Conservation (phyloP, 2,888 invertebrate genomes). For the Campoletis raptor region DNA sequence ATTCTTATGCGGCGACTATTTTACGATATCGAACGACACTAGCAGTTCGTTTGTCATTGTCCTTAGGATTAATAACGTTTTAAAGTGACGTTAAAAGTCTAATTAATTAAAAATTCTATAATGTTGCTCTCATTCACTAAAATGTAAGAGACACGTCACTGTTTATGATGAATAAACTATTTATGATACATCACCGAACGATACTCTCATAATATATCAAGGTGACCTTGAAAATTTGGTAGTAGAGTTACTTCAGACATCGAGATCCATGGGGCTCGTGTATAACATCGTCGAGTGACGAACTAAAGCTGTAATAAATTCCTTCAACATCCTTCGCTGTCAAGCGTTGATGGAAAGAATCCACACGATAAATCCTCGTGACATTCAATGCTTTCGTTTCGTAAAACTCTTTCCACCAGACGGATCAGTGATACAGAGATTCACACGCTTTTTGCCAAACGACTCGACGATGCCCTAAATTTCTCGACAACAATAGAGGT, state of each 20-base stretch:
- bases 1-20: no score
- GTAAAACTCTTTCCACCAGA: not conserved
- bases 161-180: not conserved
- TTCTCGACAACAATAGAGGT: not conserved
- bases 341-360: not conserved
- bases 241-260: not conserved
- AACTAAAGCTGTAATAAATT: slow-evolving; percentile 1
- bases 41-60: no score
- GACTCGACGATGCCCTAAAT: not conserved
- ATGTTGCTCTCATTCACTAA: no score
- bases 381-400: slow-evolving; percentile 10
- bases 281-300: not conserved
- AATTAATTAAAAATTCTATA: no score
- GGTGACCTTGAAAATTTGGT: not conserved
- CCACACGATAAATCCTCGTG: slow-evolving; percentile 9
- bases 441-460: not conserved
- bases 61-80: no score
- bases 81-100: no score
- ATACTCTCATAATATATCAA: no score
- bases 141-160: no score
- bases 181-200: no score
- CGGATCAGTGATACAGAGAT: slow-evolving; percentile 4
- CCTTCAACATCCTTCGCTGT: not conserved
- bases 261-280: not conserved
- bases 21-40: no score